phyloP scores from a whole-genome alignment of 2,113 vertebrate species.

The human region DNA sequence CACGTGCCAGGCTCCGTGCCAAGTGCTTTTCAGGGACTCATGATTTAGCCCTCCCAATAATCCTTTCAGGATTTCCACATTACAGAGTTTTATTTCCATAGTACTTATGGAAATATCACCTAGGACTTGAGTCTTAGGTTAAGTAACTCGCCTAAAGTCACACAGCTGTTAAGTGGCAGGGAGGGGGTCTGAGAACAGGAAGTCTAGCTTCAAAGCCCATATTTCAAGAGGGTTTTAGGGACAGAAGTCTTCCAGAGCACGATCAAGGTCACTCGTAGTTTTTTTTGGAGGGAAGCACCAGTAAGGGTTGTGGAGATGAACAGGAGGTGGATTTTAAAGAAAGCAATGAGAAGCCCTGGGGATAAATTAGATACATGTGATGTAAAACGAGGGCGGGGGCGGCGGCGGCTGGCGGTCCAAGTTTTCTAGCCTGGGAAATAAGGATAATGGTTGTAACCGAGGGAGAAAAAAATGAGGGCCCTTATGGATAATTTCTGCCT shows the following conservation, averaged over 20 bases:
- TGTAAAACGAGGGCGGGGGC: neutral
- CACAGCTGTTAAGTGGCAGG: neutral
- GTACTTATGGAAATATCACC: neutral
- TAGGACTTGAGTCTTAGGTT: neutral
- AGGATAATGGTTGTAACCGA: neutral
- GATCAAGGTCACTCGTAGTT: too few relatives aligned
- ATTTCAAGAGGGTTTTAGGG: neutral
- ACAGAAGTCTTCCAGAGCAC: neutral
- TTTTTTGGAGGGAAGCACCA: neutral
- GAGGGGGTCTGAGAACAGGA: neutral
- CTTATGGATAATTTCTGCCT: neutral
- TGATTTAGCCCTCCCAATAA: neutral
- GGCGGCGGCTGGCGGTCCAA: neutral
- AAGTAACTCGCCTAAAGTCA: neutral
- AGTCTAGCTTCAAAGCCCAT: neutral
- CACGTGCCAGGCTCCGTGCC: neutral
- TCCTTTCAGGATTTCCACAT: neutral
- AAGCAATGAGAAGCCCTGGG: neutral
- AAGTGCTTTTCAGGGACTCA: neutral
- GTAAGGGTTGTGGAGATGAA: neutral
- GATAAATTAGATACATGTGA: rapidly evolving
- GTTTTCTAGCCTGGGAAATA: neutral
- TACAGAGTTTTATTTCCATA: neutral
- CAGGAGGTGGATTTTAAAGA: neutral
- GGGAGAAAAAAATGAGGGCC: neutral